Evolutionary conservation across 53 echinoderm and acorn worm genomes (phyloP).

Genomic region (Holothuria leucospilota): DNA sequence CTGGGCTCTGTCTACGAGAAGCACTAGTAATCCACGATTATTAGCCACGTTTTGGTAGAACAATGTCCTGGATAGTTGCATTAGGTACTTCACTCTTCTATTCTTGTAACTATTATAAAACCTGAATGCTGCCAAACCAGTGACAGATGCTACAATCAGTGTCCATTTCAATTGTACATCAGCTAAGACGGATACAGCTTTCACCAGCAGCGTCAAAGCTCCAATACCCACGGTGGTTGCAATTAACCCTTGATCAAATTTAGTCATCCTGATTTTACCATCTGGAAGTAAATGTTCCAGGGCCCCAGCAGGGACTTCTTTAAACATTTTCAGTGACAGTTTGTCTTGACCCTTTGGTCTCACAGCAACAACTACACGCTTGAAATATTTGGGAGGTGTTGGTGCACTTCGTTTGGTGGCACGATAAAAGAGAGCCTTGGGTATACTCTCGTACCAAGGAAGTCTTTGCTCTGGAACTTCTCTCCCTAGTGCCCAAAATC

Average conservation of each 20-base stretch:
- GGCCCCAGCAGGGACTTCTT: constrained; percentile 90
- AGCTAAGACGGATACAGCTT: constrained; percentile 79
- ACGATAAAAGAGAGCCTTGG: constrained; percentile 72
- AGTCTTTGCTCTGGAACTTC: constrained; percentile 74
- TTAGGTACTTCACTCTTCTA: constrained; percentile 85
- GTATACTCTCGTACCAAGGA: constrained; percentile 74
- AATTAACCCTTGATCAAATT: constrained; percentile 84
- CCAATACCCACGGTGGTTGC: constrained; percentile 74
- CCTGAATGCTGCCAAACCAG: constrained; percentile 78
- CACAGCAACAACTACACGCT: constrained; percentile 93
- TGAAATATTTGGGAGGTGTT: constrained; percentile 89
- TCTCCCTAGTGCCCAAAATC: constrained; percentile 94
- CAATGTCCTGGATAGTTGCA: constrained; percentile 86
- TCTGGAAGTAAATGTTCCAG: constrained; percentile 95
- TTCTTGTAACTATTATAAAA: constrained; percentile 99
- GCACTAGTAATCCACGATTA: constrained; percentile 86
- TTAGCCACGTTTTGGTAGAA: constrained; percentile 98
- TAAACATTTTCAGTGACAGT: constrained; percentile 97
- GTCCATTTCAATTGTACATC: constrained; percentile 93
- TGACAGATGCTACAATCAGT: constrained; percentile 75
- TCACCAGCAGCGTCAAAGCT: constrained; percentile 77
- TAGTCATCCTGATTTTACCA: constrained; percentile 94
- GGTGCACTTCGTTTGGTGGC: constrained; percentile 73
- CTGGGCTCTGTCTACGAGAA: constrained; percentile 93
- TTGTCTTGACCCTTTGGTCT: constrained; percentile 88